phyloP scores from a whole-genome alignment of 2,797 vertebrate species.

The Coilia nasus region DNA sequence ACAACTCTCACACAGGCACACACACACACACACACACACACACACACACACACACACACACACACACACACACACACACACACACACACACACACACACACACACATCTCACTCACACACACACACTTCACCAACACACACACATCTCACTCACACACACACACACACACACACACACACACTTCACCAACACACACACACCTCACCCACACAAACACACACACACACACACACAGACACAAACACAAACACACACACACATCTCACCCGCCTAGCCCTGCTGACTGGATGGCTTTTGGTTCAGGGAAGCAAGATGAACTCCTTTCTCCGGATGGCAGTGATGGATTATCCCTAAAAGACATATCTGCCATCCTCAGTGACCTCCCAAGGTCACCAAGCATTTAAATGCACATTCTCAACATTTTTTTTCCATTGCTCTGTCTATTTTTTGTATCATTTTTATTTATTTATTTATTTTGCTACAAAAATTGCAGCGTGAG shows the following conservation, averaged over 20 bases:
- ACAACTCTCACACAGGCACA: neutral
- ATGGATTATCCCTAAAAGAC: constrained; percentile 37
- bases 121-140: neutral
- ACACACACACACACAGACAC: neutral
- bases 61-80: too few relatives aligned
- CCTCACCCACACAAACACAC: neutral
- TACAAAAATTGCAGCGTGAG: neutral
- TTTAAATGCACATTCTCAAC: constrained; percentile 1
- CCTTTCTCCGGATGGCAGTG: constrained; percentile 39
- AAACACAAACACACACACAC: neutral
- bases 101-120: neutral
- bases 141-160: neutral
- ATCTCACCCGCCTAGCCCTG: neutral
- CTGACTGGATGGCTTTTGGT: constrained; percentile 30
- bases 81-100: neutral
- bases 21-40: too few relatives aligned
- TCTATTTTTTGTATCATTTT: neutral
- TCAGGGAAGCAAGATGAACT: constrained; percentile 34
- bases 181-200: neutral
- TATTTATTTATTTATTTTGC: neutral
- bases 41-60: too few relatives aligned
- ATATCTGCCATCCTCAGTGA: constrained; percentile 31
- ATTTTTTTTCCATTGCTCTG: neutral
- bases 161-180: neutral
- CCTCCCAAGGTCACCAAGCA: constrained; percentile 14